Conservation (phyloP, 2,888 invertebrate genomes). For the Dryomyza anilis region DNA sequence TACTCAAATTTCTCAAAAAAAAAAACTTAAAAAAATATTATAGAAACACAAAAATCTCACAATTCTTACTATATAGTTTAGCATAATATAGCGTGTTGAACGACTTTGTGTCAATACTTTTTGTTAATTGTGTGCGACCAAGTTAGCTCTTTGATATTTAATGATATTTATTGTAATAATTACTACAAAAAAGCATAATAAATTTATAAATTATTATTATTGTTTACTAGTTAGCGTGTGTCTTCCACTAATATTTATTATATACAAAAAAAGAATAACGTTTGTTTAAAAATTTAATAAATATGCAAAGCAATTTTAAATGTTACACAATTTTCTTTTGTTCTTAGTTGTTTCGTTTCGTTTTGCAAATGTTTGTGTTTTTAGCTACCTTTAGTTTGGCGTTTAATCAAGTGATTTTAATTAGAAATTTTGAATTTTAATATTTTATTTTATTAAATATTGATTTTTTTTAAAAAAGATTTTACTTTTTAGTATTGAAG, state of each 20-base stretch:
- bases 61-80: slow-evolving; percentile 8
- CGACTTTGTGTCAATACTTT: background rate
- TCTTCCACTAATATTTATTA: slow-evolving; percentile 34
- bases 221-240: slow-evolving; percentile 24
- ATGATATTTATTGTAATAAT: slow-evolving; percentile 24
- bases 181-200: slow-evolving; percentile 1
- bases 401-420: too few relatives aligned
- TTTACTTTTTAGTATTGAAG: too few relatives aligned
- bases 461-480: too few relatives aligned
- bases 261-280: slow-evolving; percentile 28
- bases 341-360: slow-evolving; percentile 28
- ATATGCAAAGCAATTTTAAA: slow-evolving; percentile 31
- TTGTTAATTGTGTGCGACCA: background rate
- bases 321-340: slow-evolving; percentile 25
- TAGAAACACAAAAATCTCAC: slow-evolving; percentile 16
- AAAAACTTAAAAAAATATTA: too few relatives aligned
- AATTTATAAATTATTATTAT: slow-evolving; percentile 25
- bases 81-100: slow-evolving; percentile 1
- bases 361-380: too few relatives aligned
- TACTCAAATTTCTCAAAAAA: too few relatives aligned
- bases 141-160: background rate
- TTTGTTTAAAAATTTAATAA: slow-evolving; percentile 32
- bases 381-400: background rate
- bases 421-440: too few relatives aligned
- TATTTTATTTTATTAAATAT: too few relatives aligned